Evolutionary conservation across 2,888 invertebrate species (phyloP), one percentile per base, ranked within the genome.

Genomic region (Tridacna crocea): DNA sequence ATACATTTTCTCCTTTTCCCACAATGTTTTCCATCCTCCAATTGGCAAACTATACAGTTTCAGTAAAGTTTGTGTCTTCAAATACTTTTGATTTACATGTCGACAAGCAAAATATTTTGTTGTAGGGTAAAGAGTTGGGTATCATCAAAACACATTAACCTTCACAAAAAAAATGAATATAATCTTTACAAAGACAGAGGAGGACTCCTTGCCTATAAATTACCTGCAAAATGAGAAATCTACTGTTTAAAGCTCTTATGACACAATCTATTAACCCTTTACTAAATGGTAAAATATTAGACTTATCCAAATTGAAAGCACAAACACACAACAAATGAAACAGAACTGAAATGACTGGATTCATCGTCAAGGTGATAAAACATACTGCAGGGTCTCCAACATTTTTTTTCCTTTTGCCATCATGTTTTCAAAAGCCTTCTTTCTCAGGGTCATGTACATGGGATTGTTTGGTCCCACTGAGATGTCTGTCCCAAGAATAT

Each of bases 251-350:
- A 70, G 4, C 24, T 4, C 12, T n/a, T 70, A 70, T 70, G 70
- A 70, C 70, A 70, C 51, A 70, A 70, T 48, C 70, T 51, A 70
- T 70, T 70, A 70, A 70, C 51, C 51, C 70, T 70, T 51, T 3
- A 26, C 27, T 2, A 10, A 19, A 26, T n/a, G 46, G 36, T 46
- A 46, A 46, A 66, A 36, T 27, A 15, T 66, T 66, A 36, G 36
- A 36, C 36, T 36, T 8, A 8, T 36, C 36, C 36, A 36, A 36
- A 36, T 36, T 36, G 36, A 36, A 36, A 36, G 36, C 36, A 36
- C 8, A 4, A 4, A 8, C 36, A 36, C 3, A 4, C 36, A 8
- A 36, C 36, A 36, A 36, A 36, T 36, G 8, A 36, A 36, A 36
- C 8, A 8, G 3, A 36, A 36, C 36, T 36, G 36, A 36, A 36